phyloP scores from a whole-genome alignment of 2,888 invertebrate genomes.

The Troides helena region DNA sequence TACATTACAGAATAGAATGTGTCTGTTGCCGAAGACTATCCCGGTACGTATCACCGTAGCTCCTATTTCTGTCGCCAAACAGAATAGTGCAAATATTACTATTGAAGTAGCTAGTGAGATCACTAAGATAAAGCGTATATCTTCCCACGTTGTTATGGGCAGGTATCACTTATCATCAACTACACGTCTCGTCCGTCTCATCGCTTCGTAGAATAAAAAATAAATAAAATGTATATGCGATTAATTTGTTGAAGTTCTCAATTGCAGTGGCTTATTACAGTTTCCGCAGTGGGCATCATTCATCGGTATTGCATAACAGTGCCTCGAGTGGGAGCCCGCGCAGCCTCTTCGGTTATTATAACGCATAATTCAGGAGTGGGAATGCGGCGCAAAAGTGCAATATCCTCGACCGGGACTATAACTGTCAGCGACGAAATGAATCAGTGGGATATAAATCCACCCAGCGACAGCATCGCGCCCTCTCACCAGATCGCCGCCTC shows the following conservation, averaged over 20 bases:
- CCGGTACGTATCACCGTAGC: too few relatives aligned
- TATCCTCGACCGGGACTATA: slow-evolving; percentile 68
- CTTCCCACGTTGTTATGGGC: too few relatives aligned
- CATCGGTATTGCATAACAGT: slow-evolving; percentile 35
- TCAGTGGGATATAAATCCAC: slow-evolving; percentile 71
- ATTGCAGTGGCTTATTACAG: background rate
- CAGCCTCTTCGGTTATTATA: slow-evolving; percentile 59
- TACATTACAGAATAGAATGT: too few relatives aligned
- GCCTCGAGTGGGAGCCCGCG: slow-evolving; percentile 36
- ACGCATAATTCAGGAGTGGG: slow-evolving; percentile 64
- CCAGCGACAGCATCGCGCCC: slow-evolving; percentile 59
- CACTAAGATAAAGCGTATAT: too few relatives aligned
- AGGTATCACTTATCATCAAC: too few relatives aligned
- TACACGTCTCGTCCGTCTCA: too few relatives aligned
- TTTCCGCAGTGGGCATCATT: slow-evolving; percentile 8
- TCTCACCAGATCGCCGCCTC: slow-evolving; percentile 55
- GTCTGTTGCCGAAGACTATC: too few relatives aligned
- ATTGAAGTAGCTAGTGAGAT: too few relatives aligned
- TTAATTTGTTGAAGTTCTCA: slow-evolving; percentile 4
- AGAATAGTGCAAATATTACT: too few relatives aligned
- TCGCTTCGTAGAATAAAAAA: too few relatives aligned
- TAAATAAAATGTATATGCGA: background rate
- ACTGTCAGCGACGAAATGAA: slow-evolving; percentile 73
- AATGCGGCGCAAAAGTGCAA: slow-evolving; percentile 73
- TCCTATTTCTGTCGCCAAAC: too few relatives aligned